Evolutionary conservation across 1,140 invertebrate genomes (phyloP).

Genomic region (Hycleus cichorii): DNA sequence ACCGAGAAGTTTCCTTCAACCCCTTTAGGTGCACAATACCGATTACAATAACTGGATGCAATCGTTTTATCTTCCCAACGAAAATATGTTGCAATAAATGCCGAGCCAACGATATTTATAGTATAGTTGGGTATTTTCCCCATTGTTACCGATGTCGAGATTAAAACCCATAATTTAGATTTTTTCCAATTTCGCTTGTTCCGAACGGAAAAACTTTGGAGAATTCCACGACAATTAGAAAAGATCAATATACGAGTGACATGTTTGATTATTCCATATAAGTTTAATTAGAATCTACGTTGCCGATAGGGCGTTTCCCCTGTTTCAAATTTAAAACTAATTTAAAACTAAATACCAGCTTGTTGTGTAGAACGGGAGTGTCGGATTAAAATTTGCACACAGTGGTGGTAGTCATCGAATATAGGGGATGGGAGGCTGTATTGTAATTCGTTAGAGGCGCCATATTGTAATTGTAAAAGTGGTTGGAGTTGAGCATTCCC

Average conservation of each 20-base stretch:
- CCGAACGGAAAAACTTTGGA: no score
- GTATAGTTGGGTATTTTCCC: conserved; percentile 30
- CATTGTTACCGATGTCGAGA: conserved; percentile 26
- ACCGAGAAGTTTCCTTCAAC: background rate
- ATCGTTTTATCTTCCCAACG: conserved; percentile 25
- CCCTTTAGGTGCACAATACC: background rate
- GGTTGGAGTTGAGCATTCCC: conserved; percentile 24
- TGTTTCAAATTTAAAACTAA: conserved; percentile 23
- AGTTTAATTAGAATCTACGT: conserved; percentile 9
- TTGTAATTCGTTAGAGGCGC: conserved; percentile 14
- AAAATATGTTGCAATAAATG: conserved; percentile 33
- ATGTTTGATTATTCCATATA: no score
- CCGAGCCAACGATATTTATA: conserved; percentile 33
- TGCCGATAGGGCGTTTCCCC: conserved; percentile 1
- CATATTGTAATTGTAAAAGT: conserved; percentile 27
- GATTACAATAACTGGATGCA: background rate
- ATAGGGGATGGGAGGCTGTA: background rate
- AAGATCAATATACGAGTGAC: no score
- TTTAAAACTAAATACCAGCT: conserved; percentile 20
- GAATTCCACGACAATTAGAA: no score
- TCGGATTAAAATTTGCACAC: conserved; percentile 22
- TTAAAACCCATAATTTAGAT: conserved; percentile 37
- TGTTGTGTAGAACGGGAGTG: conserved; percentile 1
- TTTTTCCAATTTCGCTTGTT: conserved; percentile 31
- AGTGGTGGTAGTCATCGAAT: background rate